Conservation (phyloP, 2,797 vertebrate species). For the Takifugu rubripes region DNA sequence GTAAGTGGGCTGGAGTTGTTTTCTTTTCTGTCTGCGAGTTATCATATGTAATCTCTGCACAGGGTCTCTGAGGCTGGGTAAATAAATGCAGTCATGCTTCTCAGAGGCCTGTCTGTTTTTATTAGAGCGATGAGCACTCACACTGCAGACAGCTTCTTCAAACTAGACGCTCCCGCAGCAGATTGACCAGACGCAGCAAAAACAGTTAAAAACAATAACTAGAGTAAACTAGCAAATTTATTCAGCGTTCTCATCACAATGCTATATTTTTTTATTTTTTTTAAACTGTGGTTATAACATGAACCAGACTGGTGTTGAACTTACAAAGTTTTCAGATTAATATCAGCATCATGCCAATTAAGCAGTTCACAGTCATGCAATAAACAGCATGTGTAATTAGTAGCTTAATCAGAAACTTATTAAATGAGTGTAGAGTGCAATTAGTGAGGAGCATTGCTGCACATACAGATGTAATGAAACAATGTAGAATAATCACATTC, state of each 20-base stretch:
- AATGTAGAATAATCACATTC: conserved; percentile 3
- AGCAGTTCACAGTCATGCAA: no score
- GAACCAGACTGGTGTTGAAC: no score
- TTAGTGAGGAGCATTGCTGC: neutral
- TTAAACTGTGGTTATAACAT: no score
- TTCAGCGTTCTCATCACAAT: no score
- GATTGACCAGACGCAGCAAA: conserved; percentile 10
- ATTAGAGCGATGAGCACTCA: conserved; percentile 38
- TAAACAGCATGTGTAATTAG: no score
- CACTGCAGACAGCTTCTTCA: conserved; percentile 35
- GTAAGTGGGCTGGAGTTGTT: conserved; percentile 60
- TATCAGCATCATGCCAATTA: no score
- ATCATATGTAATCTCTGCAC: conserved; percentile 49
- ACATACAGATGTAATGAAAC: conserved; percentile 1
- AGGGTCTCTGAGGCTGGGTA: conserved; percentile 46
- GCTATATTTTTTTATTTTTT: no score
- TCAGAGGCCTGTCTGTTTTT: conserved; percentile 50
- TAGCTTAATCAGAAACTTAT: no score
- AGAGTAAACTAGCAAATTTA: no score
- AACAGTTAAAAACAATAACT: conserved; percentile 15
- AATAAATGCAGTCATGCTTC: conserved; percentile 61
- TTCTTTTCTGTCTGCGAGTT: conserved; percentile 49
- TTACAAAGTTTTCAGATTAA: conserved; percentile 1
- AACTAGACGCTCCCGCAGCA: conserved; percentile 17
- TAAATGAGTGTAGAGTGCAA: neutral